Evolutionary conservation across 2,888 invertebrate species (phyloP).

Genomic region (Leptura quadrifasciata): DNA sequence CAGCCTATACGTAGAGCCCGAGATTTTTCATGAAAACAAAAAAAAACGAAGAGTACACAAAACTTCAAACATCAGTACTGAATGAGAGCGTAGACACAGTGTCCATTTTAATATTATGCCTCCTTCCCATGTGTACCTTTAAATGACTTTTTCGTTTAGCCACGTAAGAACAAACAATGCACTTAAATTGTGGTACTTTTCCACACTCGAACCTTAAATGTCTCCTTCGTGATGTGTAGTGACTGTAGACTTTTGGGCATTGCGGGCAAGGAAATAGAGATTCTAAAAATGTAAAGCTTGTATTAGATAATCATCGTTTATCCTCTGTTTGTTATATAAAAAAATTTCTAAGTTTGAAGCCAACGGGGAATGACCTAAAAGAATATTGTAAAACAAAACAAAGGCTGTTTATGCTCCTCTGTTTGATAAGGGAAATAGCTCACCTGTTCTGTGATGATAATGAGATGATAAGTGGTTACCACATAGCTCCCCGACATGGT

Average conservation of each 20-base stretch:
- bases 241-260: conserved; percentile 2
- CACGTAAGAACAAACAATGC: neutral
- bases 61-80: neutral
- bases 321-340: neutral
- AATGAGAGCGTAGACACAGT: conserved; percentile 26
- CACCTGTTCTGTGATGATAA: neutral
- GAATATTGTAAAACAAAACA: no score
- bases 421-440: neutral
- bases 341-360: no score
- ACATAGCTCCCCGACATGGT: no score
- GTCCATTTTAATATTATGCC: conserved; percentile 37
- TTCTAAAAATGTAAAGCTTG: conserved; percentile 5
- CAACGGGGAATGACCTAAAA: no score
- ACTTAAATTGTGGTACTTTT: neutral
- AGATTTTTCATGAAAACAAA: no score
- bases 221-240: neutral
- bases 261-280: neutral
- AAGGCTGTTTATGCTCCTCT: no score
- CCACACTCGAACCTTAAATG: neutral
- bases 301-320: neutral
- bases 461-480: no score
- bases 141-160: neutral
- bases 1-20: no score
- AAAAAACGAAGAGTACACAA: neutral
- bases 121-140: conserved; percentile 43